Conservation (phyloP, 2,113 vertebrate species). For the Rhagologus leucostigma region DNA sequence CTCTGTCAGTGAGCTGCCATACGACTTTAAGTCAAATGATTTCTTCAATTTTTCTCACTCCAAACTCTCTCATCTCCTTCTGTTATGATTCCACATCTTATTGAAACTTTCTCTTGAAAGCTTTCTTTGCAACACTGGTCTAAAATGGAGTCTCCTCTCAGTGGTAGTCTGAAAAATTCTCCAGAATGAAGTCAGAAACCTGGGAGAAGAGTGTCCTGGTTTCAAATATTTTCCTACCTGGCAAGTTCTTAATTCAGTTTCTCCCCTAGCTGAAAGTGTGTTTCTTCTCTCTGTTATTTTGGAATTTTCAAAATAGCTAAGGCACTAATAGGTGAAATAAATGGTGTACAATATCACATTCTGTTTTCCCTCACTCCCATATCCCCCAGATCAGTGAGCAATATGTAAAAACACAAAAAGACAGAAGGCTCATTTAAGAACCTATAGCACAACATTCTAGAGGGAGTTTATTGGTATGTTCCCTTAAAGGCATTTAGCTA, state of each 20-base stretch:
- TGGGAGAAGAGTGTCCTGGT: background rate
- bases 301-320: background rate
- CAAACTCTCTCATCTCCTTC: background rate
- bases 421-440: background rate
- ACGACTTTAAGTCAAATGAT: background rate
- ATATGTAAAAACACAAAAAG: background rate
- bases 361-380: background rate
- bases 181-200: background rate
- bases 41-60: background rate
- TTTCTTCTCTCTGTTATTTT: background rate
- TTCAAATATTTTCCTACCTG: background rate
- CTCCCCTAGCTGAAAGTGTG: background rate
- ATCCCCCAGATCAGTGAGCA: background rate
- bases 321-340: background rate
- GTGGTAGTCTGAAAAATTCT: background rate
- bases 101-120: background rate
- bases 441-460: background rate
- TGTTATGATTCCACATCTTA: background rate
- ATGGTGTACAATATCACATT: background rate
- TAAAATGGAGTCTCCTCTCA: background rate
- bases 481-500: background rate
- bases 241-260: background rate
- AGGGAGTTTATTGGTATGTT: background rate
- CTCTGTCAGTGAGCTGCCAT: background rate
- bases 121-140: background rate